Base-by-base conservation (phyloP, 2,888 invertebrate genomes). In the Dicycla oo region DNA sequence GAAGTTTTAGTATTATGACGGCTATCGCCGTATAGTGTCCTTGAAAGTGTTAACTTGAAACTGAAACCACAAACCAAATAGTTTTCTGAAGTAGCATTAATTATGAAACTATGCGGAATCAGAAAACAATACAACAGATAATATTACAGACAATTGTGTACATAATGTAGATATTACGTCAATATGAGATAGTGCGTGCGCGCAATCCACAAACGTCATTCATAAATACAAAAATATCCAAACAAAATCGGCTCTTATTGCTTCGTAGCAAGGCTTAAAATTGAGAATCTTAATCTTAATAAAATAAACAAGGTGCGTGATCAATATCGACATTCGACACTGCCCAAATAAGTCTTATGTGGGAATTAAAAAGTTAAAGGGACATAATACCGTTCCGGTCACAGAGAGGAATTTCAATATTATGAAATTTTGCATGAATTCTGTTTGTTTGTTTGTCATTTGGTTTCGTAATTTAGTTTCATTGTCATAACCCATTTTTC, bases 101-200 rank as follows among this genome's bases (percentile, higher is more conserved):
- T n/a, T 23, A 23, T 4, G 20, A 45, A 62, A 62, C 23, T 53
- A 62, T 58, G 76, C 70, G 82, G 64, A 61, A 72, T 26, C 47
- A 49, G 11, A 51, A 51, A 18, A 77, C 43, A 82, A 57, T 47
- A 45, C 53, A 30, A 38, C 56, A 57, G 20, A 65, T 45, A 58
- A 78, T 56, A 69, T 60, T 63, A 49, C 30, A 53, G 34, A 65
- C 45, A 66, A 66, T 54, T 54, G 26, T 63, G 15, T 68, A 43
- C 67, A 45, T 40, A 34, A 5, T n/a, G n/a, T n/a, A n/a, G n/a
- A n/a, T 34, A 77, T 73, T 80, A 67, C 77, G 84, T 83, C 86
- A 75, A 69, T 60, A 45, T 23, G 53, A 64, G 6, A 65, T 13
- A 73, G 30, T 77, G 71, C 73, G 77, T 62, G 53, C 47, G 58